A percentile compares a stretch with the other conserved stretches of the same genome.
Evolutionary conservation across 2,888 invertebrate genomes (phyloP).

Genomic region (Sinopyrophorus schimmeli): DNA sequence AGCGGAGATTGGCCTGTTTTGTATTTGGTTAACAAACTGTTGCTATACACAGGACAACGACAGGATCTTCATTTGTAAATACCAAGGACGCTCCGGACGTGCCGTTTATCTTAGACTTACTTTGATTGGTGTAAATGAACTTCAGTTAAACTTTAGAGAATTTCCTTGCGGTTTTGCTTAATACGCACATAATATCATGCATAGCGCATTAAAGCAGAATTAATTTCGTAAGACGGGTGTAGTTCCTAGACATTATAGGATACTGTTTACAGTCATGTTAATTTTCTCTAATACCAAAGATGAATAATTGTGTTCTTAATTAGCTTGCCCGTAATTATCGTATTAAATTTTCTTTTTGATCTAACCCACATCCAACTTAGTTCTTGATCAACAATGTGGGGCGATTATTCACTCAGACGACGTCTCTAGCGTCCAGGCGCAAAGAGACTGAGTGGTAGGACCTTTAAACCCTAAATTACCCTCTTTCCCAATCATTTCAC

Average conservation of each 20-base stretch:
- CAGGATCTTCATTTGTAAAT: conserved; percentile 23
- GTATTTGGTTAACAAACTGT: not conserved
- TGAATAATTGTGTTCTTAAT: no score
- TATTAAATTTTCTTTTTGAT: no score
- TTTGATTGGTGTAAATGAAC: conserved; percentile 29
- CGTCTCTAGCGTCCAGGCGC: no score
- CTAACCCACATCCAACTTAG: no score
- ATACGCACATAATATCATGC: conserved; percentile 8
- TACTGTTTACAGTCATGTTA: not conserved
- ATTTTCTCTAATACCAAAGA: no score
- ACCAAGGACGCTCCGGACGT: conserved; percentile 29
- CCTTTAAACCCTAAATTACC: no score
- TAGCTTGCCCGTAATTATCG: no score
- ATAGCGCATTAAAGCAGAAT: conserved; percentile 7
- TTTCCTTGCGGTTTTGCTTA: conserved; percentile 29
- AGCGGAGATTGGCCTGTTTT: no score
- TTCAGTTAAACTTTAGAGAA: conserved; percentile 26
- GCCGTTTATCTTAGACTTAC: conserved; percentile 25
- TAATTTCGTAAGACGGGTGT: conserved; percentile 12
- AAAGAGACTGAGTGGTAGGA: no score
- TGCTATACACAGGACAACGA: conserved; percentile 25
- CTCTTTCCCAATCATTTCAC: no score
- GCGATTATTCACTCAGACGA: no score
- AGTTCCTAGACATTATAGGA: not conserved
- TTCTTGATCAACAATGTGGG: no score